These are phyloP conservation scores for Budorcas taxicolor DNA, from an alignment of 2,113 vertebrate genomes.

Conservation along the genomic window DNA sequence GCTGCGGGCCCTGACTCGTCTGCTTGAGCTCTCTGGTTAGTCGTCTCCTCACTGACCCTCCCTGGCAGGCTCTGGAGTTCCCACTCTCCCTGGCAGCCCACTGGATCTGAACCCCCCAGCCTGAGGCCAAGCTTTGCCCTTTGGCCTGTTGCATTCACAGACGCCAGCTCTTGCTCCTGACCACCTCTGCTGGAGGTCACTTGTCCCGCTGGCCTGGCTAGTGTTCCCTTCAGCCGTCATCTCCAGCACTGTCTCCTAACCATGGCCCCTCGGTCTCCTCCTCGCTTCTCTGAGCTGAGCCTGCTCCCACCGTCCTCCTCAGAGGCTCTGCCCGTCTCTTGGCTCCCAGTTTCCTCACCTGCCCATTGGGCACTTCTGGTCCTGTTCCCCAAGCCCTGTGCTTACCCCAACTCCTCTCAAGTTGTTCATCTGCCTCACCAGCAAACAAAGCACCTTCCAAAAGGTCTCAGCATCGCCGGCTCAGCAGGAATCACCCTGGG, in stretches of 20 bases:
- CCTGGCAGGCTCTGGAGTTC: background rate
- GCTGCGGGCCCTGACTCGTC: rapidly evolving
- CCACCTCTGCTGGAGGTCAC: background rate
- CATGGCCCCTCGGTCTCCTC: background rate
- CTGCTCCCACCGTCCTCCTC: too few relatives aligned
- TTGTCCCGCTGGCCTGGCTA: background rate
- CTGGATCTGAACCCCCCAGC: rapidly evolving
- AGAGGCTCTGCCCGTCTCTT: too few relatives aligned
- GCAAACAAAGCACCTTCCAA: background rate
- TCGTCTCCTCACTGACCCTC: background rate
- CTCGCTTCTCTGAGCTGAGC: background rate
- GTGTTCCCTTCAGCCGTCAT: background rate
- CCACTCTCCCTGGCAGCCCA: background rate
- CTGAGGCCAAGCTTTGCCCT: background rate
- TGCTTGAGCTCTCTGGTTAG: background rate
- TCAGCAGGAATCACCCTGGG: too few relatives aligned
- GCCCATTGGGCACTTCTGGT: background rate
- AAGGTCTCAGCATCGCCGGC: background rate
- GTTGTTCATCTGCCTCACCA: background rate
- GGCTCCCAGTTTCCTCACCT: background rate
- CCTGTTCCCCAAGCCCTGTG: background rate
- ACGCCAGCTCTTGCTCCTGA: background rate
- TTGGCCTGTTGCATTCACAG: background rate
- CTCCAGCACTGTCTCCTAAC: background rate
- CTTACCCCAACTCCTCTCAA: rapidly evolving